A percentile compares a stretch with the other conserved stretches of the same genome.
These are phyloP conservation scores for Pantelozetes paolii DNA, from an alignment of 2,888 invertebrate genomes.

Conservation along the genomic window DNA sequence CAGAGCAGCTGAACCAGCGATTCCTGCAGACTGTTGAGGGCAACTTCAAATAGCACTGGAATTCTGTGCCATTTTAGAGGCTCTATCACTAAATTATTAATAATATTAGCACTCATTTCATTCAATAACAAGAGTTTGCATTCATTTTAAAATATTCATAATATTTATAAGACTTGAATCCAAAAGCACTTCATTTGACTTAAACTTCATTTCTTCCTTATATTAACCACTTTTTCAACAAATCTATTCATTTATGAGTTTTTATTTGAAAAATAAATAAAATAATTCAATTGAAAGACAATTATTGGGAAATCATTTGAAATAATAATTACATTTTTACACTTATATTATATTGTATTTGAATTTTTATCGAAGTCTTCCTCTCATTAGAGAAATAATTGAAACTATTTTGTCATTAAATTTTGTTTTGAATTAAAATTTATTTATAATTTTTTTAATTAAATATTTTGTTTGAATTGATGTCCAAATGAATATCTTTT, in stretches of 20 bases:
- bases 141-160: background rate
- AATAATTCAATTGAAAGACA: background rate
- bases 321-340: background rate
- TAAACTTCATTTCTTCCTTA: background rate
- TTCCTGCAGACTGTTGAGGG: background rate
- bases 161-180: background rate
- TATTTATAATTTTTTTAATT: too few species aligned
- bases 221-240: background rate
- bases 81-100: background rate
- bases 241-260: background rate
- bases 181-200: background rate
- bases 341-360: background rate
- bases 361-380: too few species aligned
- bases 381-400: too few species aligned
- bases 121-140: background rate
- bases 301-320: background rate
- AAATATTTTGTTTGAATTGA: background rate
- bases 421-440: too few species aligned
- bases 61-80: background rate
- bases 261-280: background rate
- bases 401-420: too few species aligned
- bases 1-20: slow-evolving; percentile 28
- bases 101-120: background rate
- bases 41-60: background rate
- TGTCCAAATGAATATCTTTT: background rate